phyloP scores from a whole-genome alignment of 2,888 invertebrate genomes.

The Glaucopsyche alexis region DNA sequence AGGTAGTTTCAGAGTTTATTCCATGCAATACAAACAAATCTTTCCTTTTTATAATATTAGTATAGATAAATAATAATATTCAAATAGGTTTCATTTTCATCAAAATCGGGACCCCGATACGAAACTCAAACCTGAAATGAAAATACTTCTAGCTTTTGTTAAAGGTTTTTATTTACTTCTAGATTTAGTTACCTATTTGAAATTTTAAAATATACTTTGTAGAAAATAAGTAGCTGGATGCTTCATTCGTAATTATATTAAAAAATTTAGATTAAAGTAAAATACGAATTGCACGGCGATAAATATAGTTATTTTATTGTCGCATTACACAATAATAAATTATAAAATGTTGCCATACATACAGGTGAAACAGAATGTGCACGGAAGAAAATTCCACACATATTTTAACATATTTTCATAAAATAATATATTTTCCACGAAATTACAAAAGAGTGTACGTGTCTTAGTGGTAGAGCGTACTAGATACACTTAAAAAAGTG shows the following conservation, averaged over 20 bases:
- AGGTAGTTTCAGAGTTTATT: no score
- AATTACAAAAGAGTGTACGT: not conserved
- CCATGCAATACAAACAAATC: no score
- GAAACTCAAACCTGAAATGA: no score
- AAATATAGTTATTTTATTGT: slow-evolving; percentile 18
- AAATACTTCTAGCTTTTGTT: no score
- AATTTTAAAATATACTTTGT: not conserved
- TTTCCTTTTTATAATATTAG: no score
- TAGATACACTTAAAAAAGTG: not conserved
- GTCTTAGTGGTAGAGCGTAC: not conserved
- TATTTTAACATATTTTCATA: slow-evolving; percentile 9
- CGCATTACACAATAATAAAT: slow-evolving; percentile 7
- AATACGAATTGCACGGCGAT: slow-evolving; percentile 4
- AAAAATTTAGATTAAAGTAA: slow-evolving; percentile 11
- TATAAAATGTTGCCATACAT: slow-evolving; percentile 14
- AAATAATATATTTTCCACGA: slow-evolving; percentile 2
- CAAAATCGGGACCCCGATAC: no score
- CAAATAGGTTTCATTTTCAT: no score
- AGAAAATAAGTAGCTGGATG: not conserved
- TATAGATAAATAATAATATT: no score
- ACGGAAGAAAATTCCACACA: slow-evolving; percentile 5
- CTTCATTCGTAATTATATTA: not conserved
- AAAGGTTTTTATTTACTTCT: no score
- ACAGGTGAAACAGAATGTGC: slow-evolving; percentile 8
- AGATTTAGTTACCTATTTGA: no score